These are phyloP conservation scores for Daktulosphaira vitifoliae DNA, from an alignment of 1,140 invertebrate genomes.

Conservation along the genomic window DNA sequence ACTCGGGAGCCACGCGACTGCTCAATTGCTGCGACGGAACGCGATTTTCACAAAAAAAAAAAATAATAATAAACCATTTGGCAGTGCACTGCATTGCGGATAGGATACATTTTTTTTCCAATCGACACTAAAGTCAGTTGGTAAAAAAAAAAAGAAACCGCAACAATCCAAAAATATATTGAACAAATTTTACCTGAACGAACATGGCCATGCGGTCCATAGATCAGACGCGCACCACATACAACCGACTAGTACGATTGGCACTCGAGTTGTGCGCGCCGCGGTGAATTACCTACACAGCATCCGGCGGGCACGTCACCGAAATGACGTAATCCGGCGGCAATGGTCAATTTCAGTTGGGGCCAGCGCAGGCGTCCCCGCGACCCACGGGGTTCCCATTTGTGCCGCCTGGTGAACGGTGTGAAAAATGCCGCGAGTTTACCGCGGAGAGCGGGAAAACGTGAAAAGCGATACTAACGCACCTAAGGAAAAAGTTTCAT, in stretches of 20 bases:
- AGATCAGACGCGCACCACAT: slow-evolving; percentile 5
- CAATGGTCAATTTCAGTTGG: not conserved
- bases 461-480: not conserved
- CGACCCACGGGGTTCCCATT: not conserved
- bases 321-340: not conserved
- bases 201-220: slow-evolving; percentile 3
- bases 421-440: too few relatives aligned
- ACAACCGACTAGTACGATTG: too few relatives aligned
- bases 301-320: not conserved
- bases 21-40: too few relatives aligned
- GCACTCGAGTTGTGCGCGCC: too few relatives aligned
- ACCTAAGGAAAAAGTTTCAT: not conserved
- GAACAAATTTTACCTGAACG: too few relatives aligned
- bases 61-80: too few relatives aligned
- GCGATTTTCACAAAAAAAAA: not conserved
- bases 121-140: too few relatives aligned
- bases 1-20: not conserved
- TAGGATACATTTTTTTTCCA: too few relatives aligned
- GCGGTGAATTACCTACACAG: not conserved
- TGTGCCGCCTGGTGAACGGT: not conserved
- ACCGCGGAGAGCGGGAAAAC: not conserved
- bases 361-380: not conserved
- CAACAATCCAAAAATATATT: too few relatives aligned
- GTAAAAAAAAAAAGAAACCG: too few relatives aligned
- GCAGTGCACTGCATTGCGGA: too few relatives aligned